Base-by-base conservation (phyloP, 2,888 invertebrate genomes). In the Monoplex corrugatus region DNA sequence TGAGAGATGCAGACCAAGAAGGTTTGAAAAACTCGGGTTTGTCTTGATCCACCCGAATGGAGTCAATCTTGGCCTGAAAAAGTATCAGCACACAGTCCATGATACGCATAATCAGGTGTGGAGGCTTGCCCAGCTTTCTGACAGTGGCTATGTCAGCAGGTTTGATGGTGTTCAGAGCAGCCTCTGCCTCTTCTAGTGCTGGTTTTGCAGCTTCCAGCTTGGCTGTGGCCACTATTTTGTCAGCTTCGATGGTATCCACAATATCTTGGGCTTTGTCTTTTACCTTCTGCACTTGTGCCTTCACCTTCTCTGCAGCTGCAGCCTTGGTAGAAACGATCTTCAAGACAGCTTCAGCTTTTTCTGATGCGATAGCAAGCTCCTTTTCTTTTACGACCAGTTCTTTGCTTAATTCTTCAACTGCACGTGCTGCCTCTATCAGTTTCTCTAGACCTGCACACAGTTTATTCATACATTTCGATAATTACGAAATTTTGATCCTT, bases 1-100 rank as follows among this genome's bases (percentile, higher is more conserved):
- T 99, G 44, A 99, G 96, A 0, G 99, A 98, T 96, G 99, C 99
- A 1, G 98, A 97, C 99, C 99, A 99, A 0, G 99, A 99, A 6
- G 99, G 99, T 95, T 98, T 99, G 19, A 94, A 93, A 95, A 98
- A 98, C 45, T 91, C 91, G 0, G 98, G 97, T 2, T 98, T 97
- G 45, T 98, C 97, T 0, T 97, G 97, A 95, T 99, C 99, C 3
- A 97, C 97, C 93, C 91, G 91, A 0, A 94, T 93, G n/a, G 92
- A 83, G 82, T 95, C 95, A 6, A 96, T n/a, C 90, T 86, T 94
- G 90, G 93, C 94, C 91, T 95, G 95, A 92, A 96, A 95, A 57
- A 96, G 93, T 19, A 96, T 87, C 44, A 96, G 91, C 63, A 94
- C 95, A 93, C 94, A 94, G 91, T 96, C 96, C 95, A 96, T 96